These are phyloP conservation scores for Ecliptopera silaceata DNA, from an alignment of 2,888 invertebrate genomes.

Conservation along the genomic window DNA sequence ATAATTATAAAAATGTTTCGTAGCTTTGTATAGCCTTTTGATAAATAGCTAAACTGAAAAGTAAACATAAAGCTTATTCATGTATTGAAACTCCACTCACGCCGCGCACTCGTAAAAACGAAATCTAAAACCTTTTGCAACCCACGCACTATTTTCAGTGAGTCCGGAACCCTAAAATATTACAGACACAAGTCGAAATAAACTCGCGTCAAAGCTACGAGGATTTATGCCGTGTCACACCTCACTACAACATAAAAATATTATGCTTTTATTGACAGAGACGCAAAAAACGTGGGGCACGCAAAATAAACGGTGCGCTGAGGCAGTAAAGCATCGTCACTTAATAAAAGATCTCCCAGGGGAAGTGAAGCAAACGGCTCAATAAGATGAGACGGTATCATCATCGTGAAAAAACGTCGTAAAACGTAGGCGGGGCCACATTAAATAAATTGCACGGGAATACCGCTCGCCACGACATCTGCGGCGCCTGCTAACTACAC, in stretches of 20 bases:
- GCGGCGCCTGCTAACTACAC: conserved; percentile 51
- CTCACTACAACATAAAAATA: conserved; percentile 37
- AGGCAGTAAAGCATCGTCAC: conserved; percentile 67
- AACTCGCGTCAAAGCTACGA: conserved; percentile 19
- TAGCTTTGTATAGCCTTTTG: too few relatives aligned
- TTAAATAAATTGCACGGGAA: conserved; percentile 78
- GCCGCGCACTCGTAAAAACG: not conserved
- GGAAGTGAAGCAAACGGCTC: conserved; percentile 72
- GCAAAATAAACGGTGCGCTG: conserved; percentile 50
- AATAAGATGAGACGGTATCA: conserved; percentile 74
- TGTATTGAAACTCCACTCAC: not conserved
- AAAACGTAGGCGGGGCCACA: conserved; percentile 68
- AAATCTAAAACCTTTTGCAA: conserved; percentile 9
- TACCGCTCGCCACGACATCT: conserved; percentile 64
- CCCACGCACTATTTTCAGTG: conserved; percentile 1
- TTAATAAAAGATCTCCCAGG: conserved; percentile 73
- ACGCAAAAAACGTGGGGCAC: conserved; percentile 40
- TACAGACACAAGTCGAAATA: conserved; percentile 13
- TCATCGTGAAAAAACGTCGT: conserved; percentile 71
- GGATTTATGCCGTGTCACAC: conserved; percentile 30
- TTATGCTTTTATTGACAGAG: conserved; percentile 41
- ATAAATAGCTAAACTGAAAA: not conserved
- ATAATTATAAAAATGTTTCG: too few relatives aligned
- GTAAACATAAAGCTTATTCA: not conserved
- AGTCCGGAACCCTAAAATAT: conserved; percentile 10